Evolutionary conservation across 2,113 vertebrate species (phyloP), one percentile per base, ranked within the genome.

Genomic region (Promerops cafer): DNA sequence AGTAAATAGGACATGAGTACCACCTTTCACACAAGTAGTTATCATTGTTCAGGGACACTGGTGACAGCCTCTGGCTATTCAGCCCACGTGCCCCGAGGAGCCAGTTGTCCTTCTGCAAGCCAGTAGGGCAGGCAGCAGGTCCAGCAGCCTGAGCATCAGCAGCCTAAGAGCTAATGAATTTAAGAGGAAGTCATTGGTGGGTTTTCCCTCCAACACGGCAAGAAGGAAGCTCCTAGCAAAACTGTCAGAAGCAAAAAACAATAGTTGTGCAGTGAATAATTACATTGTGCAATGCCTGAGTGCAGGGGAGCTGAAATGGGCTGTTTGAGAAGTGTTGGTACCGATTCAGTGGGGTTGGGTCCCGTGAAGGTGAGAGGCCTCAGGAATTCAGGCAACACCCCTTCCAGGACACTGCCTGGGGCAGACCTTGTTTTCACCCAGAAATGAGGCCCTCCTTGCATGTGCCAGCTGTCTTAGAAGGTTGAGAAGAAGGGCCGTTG

Each of bases 181-280:
- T 65, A 76, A 69, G 35, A 80, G 88, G 75, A 85, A 93, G 39
- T 3, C 6, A 49, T 85, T 35, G 57, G 90, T 72, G 42, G 47
- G 26, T 88, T 82, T 85, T 79, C 26, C 45, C 31, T 86, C 54
- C 63, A 92, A 65, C 45, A 53, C 20, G 27, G 74, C 70, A 86
- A 95, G 79, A 27, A 94, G 90, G 90, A 96, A 96, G 79, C 86
- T 79, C 59, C 42, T 53, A 80, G 35, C 45, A 72, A 69, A 90
- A 50, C 31, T 14, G 13, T 72, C 40, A 85, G 78, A 76, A 60
- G 33, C 31, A 49, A 86, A 70, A n/a, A 3, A n/a, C 75, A 65
- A n/a, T 44, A 37, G 40, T 14, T 53, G 39, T 35, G 42, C 66
- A 2, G 20, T 57, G 82, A 90, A 28, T 83, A 80, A 89, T 70